Conservation (phyloP, 2,113 vertebrate species). For the Nettapus auritus region DNA sequence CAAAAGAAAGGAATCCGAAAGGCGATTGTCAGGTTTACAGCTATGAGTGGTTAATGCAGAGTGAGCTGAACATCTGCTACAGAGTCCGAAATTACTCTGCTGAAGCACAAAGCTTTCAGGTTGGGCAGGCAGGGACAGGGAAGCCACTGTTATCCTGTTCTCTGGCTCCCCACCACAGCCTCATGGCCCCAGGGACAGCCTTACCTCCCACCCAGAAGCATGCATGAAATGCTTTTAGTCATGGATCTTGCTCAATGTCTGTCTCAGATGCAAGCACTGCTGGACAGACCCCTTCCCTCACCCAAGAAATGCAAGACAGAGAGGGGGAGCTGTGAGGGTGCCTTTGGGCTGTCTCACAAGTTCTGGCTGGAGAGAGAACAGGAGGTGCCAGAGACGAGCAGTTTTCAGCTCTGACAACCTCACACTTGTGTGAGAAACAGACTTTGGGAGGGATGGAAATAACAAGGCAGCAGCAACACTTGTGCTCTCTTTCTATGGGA, state of each 20-base stretch:
- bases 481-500: background rate
- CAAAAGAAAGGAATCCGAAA: background rate
- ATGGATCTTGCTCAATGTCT: background rate
- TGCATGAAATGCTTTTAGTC: background rate
- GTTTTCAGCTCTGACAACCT: background rate
- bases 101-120: background rate
- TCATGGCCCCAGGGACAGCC: rapidly evolving
- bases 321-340: background rate
- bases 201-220: background rate
- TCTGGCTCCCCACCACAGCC: background rate
- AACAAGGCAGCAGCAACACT: background rate
- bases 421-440: background rate
- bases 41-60: background rate
- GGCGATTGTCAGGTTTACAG: background rate
- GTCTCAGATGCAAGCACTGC: background rate
- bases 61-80: background rate
- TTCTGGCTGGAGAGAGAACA: background rate
- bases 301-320: background rate
- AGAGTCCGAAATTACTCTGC: rapidly evolving
- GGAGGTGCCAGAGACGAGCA: background rate
- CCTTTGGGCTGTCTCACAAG: background rate
- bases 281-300: background rate
- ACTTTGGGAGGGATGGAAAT: background rate
- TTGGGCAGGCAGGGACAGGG: background rate
- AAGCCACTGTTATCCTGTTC: rapidly evolving